Base-by-base conservation (phyloP, 2,888 invertebrate genomes). In the Leptinotarsa tumamoca region DNA sequence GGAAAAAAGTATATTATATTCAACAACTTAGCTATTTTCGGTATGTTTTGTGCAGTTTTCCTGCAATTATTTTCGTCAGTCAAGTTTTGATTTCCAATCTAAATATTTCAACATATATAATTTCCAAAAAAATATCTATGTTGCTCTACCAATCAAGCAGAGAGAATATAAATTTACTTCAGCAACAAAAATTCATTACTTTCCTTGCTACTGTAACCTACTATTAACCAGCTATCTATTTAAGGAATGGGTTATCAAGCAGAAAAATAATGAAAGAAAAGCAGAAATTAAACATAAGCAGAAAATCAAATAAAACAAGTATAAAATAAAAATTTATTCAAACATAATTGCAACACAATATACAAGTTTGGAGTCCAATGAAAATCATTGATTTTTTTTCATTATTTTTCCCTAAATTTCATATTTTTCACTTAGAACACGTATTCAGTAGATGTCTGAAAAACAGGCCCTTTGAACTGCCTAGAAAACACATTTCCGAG, bases 251-350 rank as follows among this genome's bases (percentile, higher is more conserved):
- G 73, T 72, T 67, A 77, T 70, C 66, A 43, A 63, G 71, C 68
- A 69, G 78, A 74, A 76, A 78, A 75, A 75, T 75, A 75, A 77
- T 77, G 74, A 77, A 75, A 77, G 72, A 73, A 61, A 66, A 67
- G 75, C 73, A 21, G 63, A 56, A 61, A 54, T 18, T 51, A 74
- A 79, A 77, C 71, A 76, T 74, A 78, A 76, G 43, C 43, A 43
- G 43, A 43, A 43, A 43, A 43, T 18, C 43, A 74, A 79, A 79
- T 69, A 68, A 78, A 78, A 75, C 74, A 49, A 27, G 75, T 79
- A 80, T 79, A 81, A 81, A 82, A 80, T 81, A 81, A 80, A 81
- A 70, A 78, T 78, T 80, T 77, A 81, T 76, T 81, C 73, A 79
- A 79, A 81, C 77, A 80, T 80, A 76, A 79, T 75, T 76, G 75